These are phyloP conservation scores for Lemur catta DNA, from an alignment of 2,797 vertebrate species.

Conservation along the genomic window DNA sequence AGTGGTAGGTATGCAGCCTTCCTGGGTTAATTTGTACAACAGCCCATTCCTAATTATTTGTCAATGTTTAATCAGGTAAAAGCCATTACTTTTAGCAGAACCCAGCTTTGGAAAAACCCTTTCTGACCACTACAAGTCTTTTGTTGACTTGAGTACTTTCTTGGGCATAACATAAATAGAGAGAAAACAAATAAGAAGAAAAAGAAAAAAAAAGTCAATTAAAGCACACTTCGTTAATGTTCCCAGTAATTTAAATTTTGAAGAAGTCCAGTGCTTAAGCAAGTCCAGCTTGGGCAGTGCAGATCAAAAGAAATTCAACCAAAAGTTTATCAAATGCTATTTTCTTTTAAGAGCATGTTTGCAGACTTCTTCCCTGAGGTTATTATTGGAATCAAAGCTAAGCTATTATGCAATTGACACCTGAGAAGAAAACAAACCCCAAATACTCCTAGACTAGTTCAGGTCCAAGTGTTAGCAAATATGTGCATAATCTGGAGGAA, in stretches of 20 bases:
- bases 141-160: slow-evolving; percentile 22
- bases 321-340: slow-evolving; percentile 55
- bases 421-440: slow-evolving; percentile 63
- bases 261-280: slow-evolving; percentile 30
- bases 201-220: background rate
- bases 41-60: slow-evolving; percentile 45
- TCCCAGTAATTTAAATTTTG: background rate
- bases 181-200: background rate
- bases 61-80: slow-evolving; percentile 74
- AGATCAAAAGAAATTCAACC: slow-evolving; percentile 41
- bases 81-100: slow-evolving; percentile 15
- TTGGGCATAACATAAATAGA: slow-evolving; percentile 29
- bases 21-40: slow-evolving; percentile 59
- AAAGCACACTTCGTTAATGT: background rate
- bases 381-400: slow-evolving; percentile 59
- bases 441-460: background rate
- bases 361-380: slow-evolving; percentile 2
- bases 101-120: background rate
- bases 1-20: slow-evolving; percentile 19
- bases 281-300: slow-evolving; percentile 1
- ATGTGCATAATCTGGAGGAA: slow-evolving; percentile 42
- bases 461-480: slow-evolving; percentile 61
- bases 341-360: slow-evolving; percentile 61
- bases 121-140: slow-evolving; percentile 20
- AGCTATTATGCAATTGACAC: slow-evolving; percentile 66